These are phyloP conservation scores for Tetramorium bicarinatum DNA, from an alignment of 2,888 invertebrate genomes.

Conservation along the genomic window DNA sequence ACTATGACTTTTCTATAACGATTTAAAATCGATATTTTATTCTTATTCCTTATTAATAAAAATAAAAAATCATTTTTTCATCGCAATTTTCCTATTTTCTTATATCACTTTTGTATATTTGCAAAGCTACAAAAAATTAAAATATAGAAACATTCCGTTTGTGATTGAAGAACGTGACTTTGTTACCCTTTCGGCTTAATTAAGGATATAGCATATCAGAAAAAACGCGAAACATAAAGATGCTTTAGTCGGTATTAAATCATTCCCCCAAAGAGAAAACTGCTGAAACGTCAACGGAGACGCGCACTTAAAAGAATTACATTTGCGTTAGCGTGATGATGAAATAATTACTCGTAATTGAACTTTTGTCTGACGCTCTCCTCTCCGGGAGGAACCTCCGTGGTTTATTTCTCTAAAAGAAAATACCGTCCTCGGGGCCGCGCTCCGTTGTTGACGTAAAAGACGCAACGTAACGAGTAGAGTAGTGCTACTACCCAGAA, in stretches of 20 bases:
- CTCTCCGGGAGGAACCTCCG: background rate
- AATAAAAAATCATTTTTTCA: background rate
- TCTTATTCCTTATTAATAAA: background rate
- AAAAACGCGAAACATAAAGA: background rate
- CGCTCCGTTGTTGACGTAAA: slow-evolving; percentile 28
- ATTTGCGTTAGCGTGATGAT: slow-evolving; percentile 47
- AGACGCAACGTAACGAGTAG: slow-evolving; percentile 37
- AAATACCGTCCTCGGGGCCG: background rate
- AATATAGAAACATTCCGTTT: background rate
- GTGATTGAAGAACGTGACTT: background rate
- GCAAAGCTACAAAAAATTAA: background rate
- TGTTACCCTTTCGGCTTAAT: background rate
- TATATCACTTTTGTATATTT: background rate
- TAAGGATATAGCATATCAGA: background rate
- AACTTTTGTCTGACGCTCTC: slow-evolving; percentile 38
- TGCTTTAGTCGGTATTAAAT: background rate
- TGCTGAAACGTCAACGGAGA: background rate
- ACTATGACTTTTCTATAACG: background rate
- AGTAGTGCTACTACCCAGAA: slow-evolving; percentile 34
- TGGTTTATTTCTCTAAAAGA: slow-evolving; percentile 35
- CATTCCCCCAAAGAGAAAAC: background rate
- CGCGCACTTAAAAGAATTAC: slow-evolving; percentile 15
- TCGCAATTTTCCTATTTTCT: background rate
- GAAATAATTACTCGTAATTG: slow-evolving; percentile 52
- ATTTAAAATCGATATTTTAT: background rate